Conservation (phyloP, 92 coral and sea anemone species). For the Diadumene lineata region DNA sequence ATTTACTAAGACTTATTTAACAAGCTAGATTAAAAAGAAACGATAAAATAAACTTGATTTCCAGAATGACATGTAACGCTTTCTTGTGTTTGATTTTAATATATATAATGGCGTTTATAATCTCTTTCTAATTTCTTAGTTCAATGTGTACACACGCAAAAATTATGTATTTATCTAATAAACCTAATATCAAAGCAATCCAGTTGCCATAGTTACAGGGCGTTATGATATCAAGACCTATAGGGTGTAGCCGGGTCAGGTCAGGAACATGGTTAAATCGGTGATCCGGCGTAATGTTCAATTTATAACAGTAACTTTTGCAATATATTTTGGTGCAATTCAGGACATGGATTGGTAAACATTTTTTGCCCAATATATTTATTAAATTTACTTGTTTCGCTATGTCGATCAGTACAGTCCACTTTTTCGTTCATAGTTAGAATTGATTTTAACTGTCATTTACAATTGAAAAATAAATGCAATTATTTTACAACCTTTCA, state of each 20-base stretch:
- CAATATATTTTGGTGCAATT: too few species aligned
- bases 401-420: too few species aligned
- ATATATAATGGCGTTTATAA: constrained; percentile 3
- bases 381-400: too few species aligned
- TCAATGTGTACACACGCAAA: constrained; percentile 3
- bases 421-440: too few species aligned
- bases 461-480: too few species aligned
- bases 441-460: too few species aligned
- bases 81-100: neutral
- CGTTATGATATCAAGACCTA: neutral
- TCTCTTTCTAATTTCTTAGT: constrained; percentile 1
- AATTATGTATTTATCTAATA: neutral
- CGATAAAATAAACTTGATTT: neutral
- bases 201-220: neutral
- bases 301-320: too few species aligned
- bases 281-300: too few species aligned
- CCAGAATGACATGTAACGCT: neutral
- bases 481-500: too few species aligned
- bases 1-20: neutral
- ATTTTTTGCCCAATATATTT: too few species aligned
- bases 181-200: neutral
- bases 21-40: neutral
- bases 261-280: neutral
- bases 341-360: too few species aligned
- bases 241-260: neutral